Conservation (phyloP, 2,113 vertebrate species). For the Prunella fulvescens region DNA sequence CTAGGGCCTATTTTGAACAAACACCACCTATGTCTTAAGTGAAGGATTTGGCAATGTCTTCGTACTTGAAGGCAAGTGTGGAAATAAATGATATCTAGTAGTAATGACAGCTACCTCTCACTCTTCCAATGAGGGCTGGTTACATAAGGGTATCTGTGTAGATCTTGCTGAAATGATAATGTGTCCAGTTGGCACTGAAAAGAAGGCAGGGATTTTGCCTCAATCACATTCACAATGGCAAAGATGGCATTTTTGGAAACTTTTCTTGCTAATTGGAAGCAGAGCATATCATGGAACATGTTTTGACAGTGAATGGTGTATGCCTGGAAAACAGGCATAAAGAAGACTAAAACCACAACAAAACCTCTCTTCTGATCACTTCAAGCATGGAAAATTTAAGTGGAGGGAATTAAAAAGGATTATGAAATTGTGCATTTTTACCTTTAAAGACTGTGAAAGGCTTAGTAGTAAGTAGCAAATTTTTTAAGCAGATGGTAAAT, state of each 20-base stretch:
- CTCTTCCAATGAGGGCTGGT: background rate
- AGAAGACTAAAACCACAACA: background rate
- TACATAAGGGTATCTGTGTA: background rate
- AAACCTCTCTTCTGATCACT: background rate
- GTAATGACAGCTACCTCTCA: background rate
- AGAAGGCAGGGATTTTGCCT: background rate
- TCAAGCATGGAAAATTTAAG: background rate
- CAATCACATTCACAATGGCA: background rate
- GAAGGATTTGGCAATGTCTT: background rate
- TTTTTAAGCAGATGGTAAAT: background rate
- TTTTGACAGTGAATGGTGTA: background rate
- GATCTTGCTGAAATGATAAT: background rate
- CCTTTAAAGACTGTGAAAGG: background rate
- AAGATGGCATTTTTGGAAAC: background rate
- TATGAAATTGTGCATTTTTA: background rate
- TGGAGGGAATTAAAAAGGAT: background rate
- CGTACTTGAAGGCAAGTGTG: background rate
- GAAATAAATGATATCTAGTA: background rate
- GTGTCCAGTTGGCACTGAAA: background rate
- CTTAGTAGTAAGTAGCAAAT: background rate
- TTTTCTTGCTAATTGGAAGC: background rate
- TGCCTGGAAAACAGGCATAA: background rate
- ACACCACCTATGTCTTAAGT: background rate
- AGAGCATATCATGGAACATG: fast-evolving
- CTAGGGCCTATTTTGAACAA: background rate